phyloP scores from a whole-genome alignment of 2,797 vertebrate species.

The Mycteria americana region DNA sequence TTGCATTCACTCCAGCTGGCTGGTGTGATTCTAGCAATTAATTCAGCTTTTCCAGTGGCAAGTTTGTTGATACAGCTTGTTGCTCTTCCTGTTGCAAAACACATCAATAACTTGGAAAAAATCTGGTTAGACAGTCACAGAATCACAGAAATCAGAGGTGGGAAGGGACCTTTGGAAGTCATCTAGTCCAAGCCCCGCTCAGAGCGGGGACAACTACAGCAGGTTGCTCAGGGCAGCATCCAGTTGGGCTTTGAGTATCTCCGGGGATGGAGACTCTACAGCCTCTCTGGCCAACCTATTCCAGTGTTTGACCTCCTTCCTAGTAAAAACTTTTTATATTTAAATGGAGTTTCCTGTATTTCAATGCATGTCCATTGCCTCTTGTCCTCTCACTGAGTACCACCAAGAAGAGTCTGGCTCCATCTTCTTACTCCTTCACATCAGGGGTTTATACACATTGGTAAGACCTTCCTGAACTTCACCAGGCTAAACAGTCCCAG shows the following conservation, averaged over 20 bases:
- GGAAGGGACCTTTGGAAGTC: neutral
- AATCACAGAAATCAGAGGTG: neutral
- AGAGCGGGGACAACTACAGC: neutral
- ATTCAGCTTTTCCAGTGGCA: slow-evolving; percentile 35
- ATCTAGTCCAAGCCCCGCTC: neutral
- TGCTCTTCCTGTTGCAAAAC: slow-evolving; percentile 39
- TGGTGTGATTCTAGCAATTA: slow-evolving; percentile 48
- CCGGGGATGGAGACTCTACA: neutral
- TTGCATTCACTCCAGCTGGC: neutral
- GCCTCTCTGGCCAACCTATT: neutral
- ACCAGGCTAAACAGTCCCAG: neutral
- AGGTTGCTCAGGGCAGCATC: neutral
- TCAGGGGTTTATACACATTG: neutral
- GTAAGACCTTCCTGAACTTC: neutral
- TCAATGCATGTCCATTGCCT: rapidly evolving
- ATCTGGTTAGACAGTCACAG: neutral
- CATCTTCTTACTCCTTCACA: neutral
- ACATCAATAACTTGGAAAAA: neutral
- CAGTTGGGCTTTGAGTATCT: neutral
- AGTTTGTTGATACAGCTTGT: slow-evolving; percentile 55
- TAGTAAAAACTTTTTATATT: neutral
- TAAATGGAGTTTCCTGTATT: neutral
- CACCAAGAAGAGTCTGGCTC: neutral
- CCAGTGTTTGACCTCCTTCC: neutral
- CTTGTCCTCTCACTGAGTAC: neutral